Evolutionary conservation across 2,888 invertebrate species (phyloP).

Genomic region (Nymphalis urticae): DNA sequence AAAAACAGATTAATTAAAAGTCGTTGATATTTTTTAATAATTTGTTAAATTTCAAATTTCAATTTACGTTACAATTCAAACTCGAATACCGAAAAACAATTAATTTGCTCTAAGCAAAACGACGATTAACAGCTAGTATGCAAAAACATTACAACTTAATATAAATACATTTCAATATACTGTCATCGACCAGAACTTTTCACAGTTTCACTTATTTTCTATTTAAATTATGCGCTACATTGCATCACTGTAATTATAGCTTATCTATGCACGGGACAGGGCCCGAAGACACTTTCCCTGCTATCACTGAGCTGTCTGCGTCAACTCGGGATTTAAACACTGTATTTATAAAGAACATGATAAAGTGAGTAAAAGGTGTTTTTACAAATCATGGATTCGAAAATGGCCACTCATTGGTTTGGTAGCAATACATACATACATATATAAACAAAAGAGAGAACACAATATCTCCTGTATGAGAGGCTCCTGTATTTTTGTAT

Average conservation of each 20-base stretch:
- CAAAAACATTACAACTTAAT: too few relatives aligned
- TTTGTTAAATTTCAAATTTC: too few relatives aligned
- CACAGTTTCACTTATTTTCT: constrained; percentile 18
- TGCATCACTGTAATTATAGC: constrained; percentile 28
- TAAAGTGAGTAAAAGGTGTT: constrained; percentile 26
- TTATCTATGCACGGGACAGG: constrained; percentile 28
- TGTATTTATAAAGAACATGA: constrained; percentile 25
- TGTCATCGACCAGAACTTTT: constrained; percentile 19
- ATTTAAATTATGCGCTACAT: constrained; percentile 14
- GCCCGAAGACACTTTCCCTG: constrained; percentile 28
- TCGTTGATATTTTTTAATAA: too few relatives aligned
- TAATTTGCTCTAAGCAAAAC: too few relatives aligned
- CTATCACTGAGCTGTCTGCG: constrained; percentile 8
- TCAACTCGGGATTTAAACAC: constrained; percentile 13
- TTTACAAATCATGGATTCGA: background rate
- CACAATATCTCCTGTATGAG: too few relatives aligned
- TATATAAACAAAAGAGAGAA: too few relatives aligned
- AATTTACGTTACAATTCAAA: too few relatives aligned
- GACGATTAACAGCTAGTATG: too few relatives aligned
- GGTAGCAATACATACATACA: too few relatives aligned
- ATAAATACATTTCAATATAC: background rate
- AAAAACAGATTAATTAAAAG: too few relatives aligned
- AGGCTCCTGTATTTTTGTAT: too few relatives aligned
- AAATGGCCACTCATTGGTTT: background rate
- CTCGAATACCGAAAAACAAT: too few relatives aligned